phyloP scores from a whole-genome alignment of 2,113 vertebrate genomes.

The Urocolius indicus region DNA sequence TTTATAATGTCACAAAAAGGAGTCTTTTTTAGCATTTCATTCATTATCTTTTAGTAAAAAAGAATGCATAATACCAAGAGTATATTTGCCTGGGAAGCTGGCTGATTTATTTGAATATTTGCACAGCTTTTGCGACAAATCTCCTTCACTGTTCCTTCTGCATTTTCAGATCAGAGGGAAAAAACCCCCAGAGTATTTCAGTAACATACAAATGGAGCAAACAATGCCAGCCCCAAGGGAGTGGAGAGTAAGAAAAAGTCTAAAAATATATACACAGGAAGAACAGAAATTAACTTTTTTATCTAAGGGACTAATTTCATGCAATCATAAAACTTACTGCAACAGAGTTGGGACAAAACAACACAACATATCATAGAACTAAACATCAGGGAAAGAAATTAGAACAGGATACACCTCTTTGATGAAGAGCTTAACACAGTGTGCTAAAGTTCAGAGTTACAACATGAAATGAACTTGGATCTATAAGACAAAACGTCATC shows the following conservation, averaged over 20 bases:
- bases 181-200: neutral
- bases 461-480: neutral
- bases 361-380: neutral
- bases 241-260: neutral
- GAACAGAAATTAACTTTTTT: constrained; percentile 8
- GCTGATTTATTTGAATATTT: constrained; percentile 50
- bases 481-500: neutral
- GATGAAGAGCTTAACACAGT: neutral
- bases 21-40: neutral
- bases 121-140: constrained; percentile 45
- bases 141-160: constrained; percentile 20
- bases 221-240: neutral
- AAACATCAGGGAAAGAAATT: constrained; percentile 4
- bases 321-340: neutral
- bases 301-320: constrained; percentile 29
- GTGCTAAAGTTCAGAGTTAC: neutral
- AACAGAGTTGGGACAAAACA: constrained; percentile 7
- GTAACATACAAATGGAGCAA: constrained; percentile 33
- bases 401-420: neutral
- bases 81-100: constrained; percentile 35
- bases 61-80: constrained; percentile 9
- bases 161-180: constrained; percentile 13
- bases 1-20: constrained; percentile 21
- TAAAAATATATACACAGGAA: neutral
- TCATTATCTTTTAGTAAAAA: constrained; percentile 9